Conservation (phyloP, 2,797 vertebrate genomes). For the Syngnathus rostellatus region DNA sequence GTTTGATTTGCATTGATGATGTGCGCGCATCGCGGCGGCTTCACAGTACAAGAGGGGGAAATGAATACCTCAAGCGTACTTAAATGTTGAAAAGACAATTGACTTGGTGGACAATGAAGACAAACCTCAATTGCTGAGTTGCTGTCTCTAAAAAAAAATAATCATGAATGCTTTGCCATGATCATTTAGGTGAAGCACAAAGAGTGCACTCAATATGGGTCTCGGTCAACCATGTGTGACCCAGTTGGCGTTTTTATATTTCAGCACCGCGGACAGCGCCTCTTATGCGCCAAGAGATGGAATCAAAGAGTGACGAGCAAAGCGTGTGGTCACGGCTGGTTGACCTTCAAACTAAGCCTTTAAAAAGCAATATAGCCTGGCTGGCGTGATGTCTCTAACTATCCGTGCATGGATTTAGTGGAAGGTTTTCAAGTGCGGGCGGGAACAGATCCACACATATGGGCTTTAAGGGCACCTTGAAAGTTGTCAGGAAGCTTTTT, state of each 20-base stretch:
- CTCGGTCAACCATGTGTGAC: constrained; percentile 1
- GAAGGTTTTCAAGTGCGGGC: constrained; percentile 4
- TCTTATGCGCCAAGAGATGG: constrained; percentile 2
- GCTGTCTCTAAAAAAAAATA: not conserved
- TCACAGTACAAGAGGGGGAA: constrained; percentile 14
- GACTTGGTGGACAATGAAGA: not conserved
- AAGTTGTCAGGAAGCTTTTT: not conserved
- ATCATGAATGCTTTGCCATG: not conserved
- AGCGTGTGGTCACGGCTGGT: constrained; percentile 6
- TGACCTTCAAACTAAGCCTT: constrained; percentile 8
- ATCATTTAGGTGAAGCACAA: not conserved
- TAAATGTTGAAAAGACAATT: no score
- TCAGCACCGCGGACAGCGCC: constrained; percentile 52
- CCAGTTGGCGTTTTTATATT: constrained; percentile 6
- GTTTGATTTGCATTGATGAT: constrained; percentile 64
- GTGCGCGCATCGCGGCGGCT: constrained; percentile 48
- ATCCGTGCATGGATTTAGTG: not conserved
- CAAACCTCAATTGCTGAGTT: no score
- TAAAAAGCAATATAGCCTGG: constrained; percentile 1
- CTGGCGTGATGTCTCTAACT: not conserved
- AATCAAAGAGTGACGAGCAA: constrained; percentile 4
- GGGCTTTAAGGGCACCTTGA: not conserved
- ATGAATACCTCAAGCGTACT: not conserved
- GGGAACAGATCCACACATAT: not conserved
- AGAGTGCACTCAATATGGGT: not conserved